phyloP scores from a whole-genome alignment of 2,888 invertebrate genomes.

The Conomelus anceps region DNA sequence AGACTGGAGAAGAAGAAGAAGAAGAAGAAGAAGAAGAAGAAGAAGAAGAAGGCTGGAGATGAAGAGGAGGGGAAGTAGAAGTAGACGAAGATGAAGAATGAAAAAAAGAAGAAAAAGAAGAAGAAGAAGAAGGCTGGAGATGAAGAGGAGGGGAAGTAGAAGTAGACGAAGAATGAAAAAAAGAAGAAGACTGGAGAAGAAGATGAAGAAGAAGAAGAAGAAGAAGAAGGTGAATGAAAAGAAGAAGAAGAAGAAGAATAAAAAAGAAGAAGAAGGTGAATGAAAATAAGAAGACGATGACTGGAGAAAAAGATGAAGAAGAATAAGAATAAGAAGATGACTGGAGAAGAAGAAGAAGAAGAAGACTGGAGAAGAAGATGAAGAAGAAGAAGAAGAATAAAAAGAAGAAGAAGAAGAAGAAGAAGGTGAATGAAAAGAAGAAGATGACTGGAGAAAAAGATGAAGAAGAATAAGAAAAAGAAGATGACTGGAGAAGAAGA shows the following conservation, averaged over 20 bases:
- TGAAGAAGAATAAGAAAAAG: not conserved
- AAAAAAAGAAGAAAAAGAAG: not conserved
- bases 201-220: too few relatives aligned
- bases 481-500: not conserved
- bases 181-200: too few relatives aligned
- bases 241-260: not conserved
- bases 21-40: not conserved
- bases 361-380: not conserved
- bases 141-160: not conserved
- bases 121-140: not conserved
- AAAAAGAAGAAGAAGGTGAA: not conserved
- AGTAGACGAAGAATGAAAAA: not conserved
- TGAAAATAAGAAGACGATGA: not conserved
- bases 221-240: not conserved
- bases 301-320: not conserved
- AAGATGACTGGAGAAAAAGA: too few relatives aligned
- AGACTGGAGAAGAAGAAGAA: not conserved
- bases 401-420: not conserved
- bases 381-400: not conserved
- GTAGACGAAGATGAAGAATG: not conserved
- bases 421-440: too few relatives aligned
- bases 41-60: not conserved
- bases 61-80: not conserved
- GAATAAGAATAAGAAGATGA: not conserved
- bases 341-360: not conserved